Percentiles rank a stretch among this genome's conserved stretches.
Evolutionary conservation across 2,113 vertebrate genomes (phyloP).

Genomic region (Fukomys damarensis): DNA sequence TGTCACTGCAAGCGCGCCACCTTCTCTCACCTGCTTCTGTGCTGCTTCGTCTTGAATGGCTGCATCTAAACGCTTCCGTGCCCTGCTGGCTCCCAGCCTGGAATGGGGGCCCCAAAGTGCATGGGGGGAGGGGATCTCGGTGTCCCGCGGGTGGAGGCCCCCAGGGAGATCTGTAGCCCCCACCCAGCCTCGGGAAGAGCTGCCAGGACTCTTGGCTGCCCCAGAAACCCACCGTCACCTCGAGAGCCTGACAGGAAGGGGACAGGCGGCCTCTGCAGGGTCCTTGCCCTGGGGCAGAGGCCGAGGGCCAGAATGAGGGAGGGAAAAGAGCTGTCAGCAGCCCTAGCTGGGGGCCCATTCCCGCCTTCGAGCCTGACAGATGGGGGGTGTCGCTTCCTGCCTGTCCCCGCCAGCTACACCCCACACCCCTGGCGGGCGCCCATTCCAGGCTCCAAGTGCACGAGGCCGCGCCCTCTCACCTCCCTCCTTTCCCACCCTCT

Average conservation of each 20-base stretch:
- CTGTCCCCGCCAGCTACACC: neutral
- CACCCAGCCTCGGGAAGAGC: neutral
- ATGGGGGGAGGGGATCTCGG: neutral
- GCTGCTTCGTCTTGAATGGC: conserved; percentile 67
- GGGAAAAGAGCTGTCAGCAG: neutral
- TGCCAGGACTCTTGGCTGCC: neutral
- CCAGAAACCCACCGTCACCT: neutral
- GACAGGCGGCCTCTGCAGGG: neutral
- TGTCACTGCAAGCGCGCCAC: neutral
- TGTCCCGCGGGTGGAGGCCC: neutral
- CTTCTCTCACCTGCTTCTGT: conserved; percentile 58
- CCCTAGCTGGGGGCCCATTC: neutral
- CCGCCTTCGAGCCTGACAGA: neutral
- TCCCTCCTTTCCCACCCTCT: neutral
- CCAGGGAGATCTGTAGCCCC: neutral
- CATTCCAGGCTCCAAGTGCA: conserved; percentile 61
- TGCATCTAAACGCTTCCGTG: conserved; percentile 66
- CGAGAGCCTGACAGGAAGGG: neutral
- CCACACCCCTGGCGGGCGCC: neutral
- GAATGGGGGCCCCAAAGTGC: conserved; percentile 23
- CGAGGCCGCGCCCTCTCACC: neutral
- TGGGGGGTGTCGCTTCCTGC: neutral
- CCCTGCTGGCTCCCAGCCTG: conserved; percentile 60
- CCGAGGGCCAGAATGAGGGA: neutral
- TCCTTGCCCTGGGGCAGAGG: neutral